Conservation (phyloP, 2,113 vertebrate species). For the Scartelaos histophorus region DNA sequence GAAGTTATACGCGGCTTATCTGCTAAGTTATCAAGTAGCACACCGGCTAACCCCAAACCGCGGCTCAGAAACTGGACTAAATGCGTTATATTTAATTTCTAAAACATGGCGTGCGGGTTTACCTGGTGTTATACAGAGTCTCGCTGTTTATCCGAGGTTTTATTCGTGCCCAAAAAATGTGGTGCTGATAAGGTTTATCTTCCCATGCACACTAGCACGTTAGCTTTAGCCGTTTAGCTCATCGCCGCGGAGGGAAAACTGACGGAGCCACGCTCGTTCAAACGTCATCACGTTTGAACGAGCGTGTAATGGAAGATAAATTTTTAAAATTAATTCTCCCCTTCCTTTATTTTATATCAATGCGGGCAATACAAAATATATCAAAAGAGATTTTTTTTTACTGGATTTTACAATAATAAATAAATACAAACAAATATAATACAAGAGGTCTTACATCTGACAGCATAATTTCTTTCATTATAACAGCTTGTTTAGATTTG, state of each 20-base stretch:
- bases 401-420: too few species aligned
- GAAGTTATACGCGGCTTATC: conserved; percentile 12
- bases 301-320: too few species aligned
- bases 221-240: conserved; percentile 29
- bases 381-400: too few species aligned
- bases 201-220: conserved; percentile 12
- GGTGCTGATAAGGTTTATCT: not conserved
- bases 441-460: too few species aligned
- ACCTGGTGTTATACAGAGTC: conserved; percentile 5
- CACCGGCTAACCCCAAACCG: conserved; percentile 23
- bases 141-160: not conserved
- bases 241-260: conserved; percentile 68
- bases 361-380: too few species aligned
- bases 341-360: too few species aligned
- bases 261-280: conserved; percentile 26
- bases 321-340: too few species aligned
- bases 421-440: too few species aligned
- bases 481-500: too few species aligned
- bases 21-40: conserved; percentile 38
- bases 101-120: not conserved
- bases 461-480: too few species aligned
- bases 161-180: not conserved
- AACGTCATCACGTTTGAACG: conserved; percentile 22
- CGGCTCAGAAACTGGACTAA: not conserved
- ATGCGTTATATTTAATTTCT: not conserved